Conservation (phyloP, 2,113 vertebrate genomes). For the Cephalopterus ornatus region DNA sequence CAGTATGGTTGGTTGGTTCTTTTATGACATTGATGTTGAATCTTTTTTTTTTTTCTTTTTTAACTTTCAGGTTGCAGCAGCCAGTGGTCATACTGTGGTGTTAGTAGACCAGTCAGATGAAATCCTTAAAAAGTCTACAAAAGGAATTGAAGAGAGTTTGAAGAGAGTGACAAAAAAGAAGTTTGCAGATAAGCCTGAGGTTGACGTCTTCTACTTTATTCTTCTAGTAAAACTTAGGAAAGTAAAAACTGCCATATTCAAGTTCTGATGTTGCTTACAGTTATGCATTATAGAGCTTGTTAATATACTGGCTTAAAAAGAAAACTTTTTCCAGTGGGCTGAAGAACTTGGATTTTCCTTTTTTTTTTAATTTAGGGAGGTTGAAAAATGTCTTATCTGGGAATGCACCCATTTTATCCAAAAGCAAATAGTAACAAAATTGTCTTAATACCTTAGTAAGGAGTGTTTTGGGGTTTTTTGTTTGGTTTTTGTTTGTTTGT, state of each 20-base stretch:
- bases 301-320: not conserved
- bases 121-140: slow-evolving; percentile 86
- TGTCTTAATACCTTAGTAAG: not conserved
- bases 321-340: not conserved
- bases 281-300: not conserved
- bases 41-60: not conserved
- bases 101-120: slow-evolving; percentile 93
- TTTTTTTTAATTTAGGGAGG: not conserved
- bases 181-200: slow-evolving; percentile 92
- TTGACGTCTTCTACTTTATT: slow-evolving; percentile 36
- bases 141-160: slow-evolving; percentile 88
- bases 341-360: not conserved
- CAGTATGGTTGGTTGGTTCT: not conserved
- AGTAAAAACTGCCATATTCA: not conserved
- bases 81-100: slow-evolving; percentile 90
- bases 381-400: not conserved
- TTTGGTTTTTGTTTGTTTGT: too few species aligned
- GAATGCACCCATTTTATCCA: not conserved
- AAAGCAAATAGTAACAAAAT: not conserved
- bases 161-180: slow-evolving; percentile 93
- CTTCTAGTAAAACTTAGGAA: not conserved
- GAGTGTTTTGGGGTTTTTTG: not conserved
- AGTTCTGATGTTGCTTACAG: not conserved
- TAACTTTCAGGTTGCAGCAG: slow-evolving; percentile 83
- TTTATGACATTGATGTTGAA: not conserved